Percentiles rank a stretch among this genome's conserved stretches.
Conservation (phyloP, 30 jellyfish, hydroid and myxozoan species). For the Aurelia coerulea region DNA sequence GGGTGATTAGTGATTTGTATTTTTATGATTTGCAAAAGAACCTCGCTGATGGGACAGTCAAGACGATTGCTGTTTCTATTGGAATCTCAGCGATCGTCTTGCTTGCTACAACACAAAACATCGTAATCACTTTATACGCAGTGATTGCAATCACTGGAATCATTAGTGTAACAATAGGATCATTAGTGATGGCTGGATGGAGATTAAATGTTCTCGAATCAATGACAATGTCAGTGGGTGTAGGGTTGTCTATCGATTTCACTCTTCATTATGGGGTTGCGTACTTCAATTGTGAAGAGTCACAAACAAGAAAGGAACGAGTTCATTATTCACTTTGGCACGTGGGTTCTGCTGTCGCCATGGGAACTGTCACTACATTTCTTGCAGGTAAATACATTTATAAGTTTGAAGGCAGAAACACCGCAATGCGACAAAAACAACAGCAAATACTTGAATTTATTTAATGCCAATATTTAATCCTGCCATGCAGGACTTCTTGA, state of each 20-base stretch:
- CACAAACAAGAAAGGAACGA: conserved; percentile 47
- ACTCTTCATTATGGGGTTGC: conserved; percentile 94
- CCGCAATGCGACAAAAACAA: no score
- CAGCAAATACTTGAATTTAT: no score
- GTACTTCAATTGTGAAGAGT: conserved; percentile 47
- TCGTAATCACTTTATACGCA: conserved; percentile 68
- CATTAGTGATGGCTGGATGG: conserved; percentile 91
- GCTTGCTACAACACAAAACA: conserved; percentile 79
- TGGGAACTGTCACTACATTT: conserved; percentile 94
- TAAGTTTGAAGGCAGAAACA: no score
- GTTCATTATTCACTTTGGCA: conserved; percentile 70
- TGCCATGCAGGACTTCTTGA: no score
- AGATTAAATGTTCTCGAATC: conserved; percentile 80
- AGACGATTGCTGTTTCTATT: conserved; percentile 77
- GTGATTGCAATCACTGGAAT: conserved; percentile 73
- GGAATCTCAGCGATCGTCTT: conserved; percentile 79
- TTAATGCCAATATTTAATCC: no score
- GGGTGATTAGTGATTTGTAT: conserved; percentile 52
- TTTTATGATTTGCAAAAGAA: conserved; percentile 80
- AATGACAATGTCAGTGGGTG: conserved; percentile 86
- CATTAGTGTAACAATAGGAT: conserved; percentile 80
- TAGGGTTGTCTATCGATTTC: conserved; percentile 89
- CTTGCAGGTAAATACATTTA: conserved; percentile 65
- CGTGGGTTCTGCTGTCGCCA: conserved; percentile 94
- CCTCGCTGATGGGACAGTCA: conserved; percentile 74